Evolutionary conservation across 2,888 invertebrate species (phyloP), one percentile per base, ranked within the genome.

Genomic region (Acanthosoma haemorrhoidale): DNA sequence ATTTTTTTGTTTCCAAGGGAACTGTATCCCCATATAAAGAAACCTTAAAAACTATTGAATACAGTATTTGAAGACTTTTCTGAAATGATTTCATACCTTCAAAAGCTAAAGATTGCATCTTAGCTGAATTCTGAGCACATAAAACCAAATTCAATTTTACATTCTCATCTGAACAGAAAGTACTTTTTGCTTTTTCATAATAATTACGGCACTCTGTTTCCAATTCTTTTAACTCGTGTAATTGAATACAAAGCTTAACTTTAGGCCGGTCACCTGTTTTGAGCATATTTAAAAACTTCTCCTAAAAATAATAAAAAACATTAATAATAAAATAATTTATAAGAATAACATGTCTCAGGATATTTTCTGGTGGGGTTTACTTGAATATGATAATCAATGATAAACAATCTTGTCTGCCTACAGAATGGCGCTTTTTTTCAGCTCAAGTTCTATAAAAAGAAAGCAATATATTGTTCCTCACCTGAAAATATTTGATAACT

Each of bases 1-100:
- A n/a, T n/a, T n/a, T n/a, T n/a, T n/a, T n/a, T n/a, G n/a, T n/a
- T n/a, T n/a, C n/a, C n/a, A n/a, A n/a, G n/a, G n/a, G n/a, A n/a
- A n/a, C n/a, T n/a, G n/a, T n/a, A n/a, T n/a, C n/a, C n/a, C n/a
- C n/a, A n/a, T n/a, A n/a, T n/a, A n/a, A n/a, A n/a, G n/a, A n/a
- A n/a, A n/a, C n/a, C n/a, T n/a, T n/a, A n/a, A n/a, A n/a, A n/a
- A n/a, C n/a, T n/a, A n/a, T n/a, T n/a, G n/a, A n/a, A n/a, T n/a
- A n/a, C n/a, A n/a, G n/a, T n/a, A n/a, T n/a, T n/a, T n/a, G n/a
- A n/a, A n/a, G n/a, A n/a, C n/a, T n/a, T n/a, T n/a, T n/a, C n/a
- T n/a, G n/a, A n/a, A n/a, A n/a, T n/a, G n/a, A n/a, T n/a, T 13
- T 25, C 25, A 18, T 61, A 61, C 61, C 34, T 61, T 61, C 61